Evolutionary conservation across 1,140 invertebrate species (phyloP).

Genomic region (Drosophila saltans): DNA sequence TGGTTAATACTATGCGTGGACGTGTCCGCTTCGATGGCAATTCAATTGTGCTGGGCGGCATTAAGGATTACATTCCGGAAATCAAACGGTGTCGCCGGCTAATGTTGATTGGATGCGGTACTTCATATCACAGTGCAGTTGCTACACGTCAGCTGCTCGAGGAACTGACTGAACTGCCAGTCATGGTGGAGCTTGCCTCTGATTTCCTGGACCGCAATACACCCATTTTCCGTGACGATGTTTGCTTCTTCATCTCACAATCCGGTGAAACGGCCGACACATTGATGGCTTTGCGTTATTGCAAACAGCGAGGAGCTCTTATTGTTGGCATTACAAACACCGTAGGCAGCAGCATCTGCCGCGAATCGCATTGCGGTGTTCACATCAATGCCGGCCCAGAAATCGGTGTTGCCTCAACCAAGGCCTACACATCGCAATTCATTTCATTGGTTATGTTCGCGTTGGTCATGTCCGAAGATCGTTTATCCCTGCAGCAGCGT

Average conservation of each 20-base stretch:
- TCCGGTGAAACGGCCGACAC: constrained; percentile 99
- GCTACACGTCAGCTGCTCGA: constrained; percentile 98
- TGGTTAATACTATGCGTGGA: constrained; percentile 99
- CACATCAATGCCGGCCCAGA: constrained; percentile 99
- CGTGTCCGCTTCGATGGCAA: constrained; percentile 94
- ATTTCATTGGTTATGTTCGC: constrained; percentile 99
- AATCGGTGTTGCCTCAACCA: constrained; percentile 99
- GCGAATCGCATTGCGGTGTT: constrained; percentile 99
- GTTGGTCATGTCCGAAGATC: constrained; percentile 97
- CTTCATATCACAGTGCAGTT: constrained; percentile 98
- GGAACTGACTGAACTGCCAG: constrained; percentile 98
- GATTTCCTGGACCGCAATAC: constrained; percentile 99
- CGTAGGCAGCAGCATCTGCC: constrained; percentile 96
- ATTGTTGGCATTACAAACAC: constrained; percentile 98
- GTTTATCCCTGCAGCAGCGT: constrained; percentile 94
- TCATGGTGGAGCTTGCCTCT: constrained; percentile 99
- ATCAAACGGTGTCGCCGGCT: constrained; percentile 97
- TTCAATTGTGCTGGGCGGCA: constrained; percentile 86
- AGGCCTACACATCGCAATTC: constrained; percentile 99
- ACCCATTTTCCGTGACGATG: constrained; percentile 99
- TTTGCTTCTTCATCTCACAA: constrained; percentile 99
- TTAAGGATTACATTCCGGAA: constrained; percentile 97
- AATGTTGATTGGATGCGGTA: constrained; percentile 99
- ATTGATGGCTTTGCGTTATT: constrained; percentile 96
- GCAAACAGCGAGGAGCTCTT: constrained; percentile 97